These are phyloP conservation scores for Diadophis punctatus DNA, from an alignment of 2,113 vertebrate species.

Conservation along the genomic window DNA sequence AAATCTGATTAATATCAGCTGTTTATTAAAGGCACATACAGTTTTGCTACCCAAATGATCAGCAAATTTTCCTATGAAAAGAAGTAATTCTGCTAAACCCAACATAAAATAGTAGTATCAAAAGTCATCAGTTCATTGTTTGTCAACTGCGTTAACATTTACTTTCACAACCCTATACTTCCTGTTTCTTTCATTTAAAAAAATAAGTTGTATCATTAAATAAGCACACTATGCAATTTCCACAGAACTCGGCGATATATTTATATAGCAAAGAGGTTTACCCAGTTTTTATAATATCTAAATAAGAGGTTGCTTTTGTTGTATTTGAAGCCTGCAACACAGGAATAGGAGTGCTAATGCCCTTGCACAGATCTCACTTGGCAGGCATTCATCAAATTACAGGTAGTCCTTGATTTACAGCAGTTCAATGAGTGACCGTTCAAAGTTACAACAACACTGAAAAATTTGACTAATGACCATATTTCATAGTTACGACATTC, in stretches of 20 bases:
- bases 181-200: neutral
- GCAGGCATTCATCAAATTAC: neutral
- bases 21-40: neutral
- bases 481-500: too few species aligned
- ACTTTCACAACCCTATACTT: neutral
- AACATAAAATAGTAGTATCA: slow-evolving; percentile 20
- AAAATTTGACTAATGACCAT: too few species aligned
- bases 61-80: slow-evolving; percentile 12
- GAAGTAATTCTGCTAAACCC: slow-evolving; percentile 22
- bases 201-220: neutral
- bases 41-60: neutral
- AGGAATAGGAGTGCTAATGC: neutral
- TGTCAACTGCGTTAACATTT: slow-evolving; percentile 21
- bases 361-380: neutral
- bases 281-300: neutral
- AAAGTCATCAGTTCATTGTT: slow-evolving; percentile 54
- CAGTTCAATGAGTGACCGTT: too few species aligned
- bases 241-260: neutral
- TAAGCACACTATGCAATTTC: neutral
- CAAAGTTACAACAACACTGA: too few species aligned
- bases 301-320: neutral
- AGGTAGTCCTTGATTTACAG: too few species aligned
- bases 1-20: neutral
- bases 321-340: neutral
- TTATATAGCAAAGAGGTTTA: neutral